Evolutionary conservation across 1,140 invertebrate genomes (phyloP), one percentile per base, ranked within the genome.

Genomic region (Leptopilina clavipes): DNA sequence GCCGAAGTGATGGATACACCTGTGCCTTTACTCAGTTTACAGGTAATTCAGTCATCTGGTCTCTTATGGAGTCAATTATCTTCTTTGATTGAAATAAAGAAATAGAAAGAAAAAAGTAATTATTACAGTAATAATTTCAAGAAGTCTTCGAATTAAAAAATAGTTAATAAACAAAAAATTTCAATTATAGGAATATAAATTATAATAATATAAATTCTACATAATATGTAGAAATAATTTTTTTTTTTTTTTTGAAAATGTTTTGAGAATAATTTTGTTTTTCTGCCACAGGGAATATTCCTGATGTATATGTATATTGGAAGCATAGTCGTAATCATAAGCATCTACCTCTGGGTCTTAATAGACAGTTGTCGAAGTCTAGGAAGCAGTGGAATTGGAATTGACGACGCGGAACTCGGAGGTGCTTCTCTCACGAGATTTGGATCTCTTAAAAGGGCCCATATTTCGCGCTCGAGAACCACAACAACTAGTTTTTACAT

Each of bases 231-330:
- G 10, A 14, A 3, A 70, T 12, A 72, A 43, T 52, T 37, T 70
- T 70, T 25, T 17, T 56, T 59, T 73, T 31, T 54, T 12, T 12
- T 14, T n/a, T 17, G n/a, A n/a, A n/a, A n/a, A n/a, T n/a, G n/a
- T 71, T 11, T 22, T 44, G 14, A 22, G 25, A 31, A 31, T 31
- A 31, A 70, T n/a, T n/a, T 37, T 14, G 7, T 10, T 25, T 79
- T 82, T 83, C 19, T 76, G 84, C 83, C 86, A 9, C 89, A 94
- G 93, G 92, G 92, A 1, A 90, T 93, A 25, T 92, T 93, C 79
- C 90, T 94, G 78, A 92, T 94, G 84, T 94, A 93, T 81, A 89
- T 94, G 11, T 93, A 94, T 86, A 90, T 93, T 9, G 92, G 92
- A 0, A 93, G 92, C 76, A 93, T 94, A 71, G 86, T 92, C 0